Conservation (phyloP, 1,140 invertebrate genomes). For the Caenorhabditis remanei region DNA sequence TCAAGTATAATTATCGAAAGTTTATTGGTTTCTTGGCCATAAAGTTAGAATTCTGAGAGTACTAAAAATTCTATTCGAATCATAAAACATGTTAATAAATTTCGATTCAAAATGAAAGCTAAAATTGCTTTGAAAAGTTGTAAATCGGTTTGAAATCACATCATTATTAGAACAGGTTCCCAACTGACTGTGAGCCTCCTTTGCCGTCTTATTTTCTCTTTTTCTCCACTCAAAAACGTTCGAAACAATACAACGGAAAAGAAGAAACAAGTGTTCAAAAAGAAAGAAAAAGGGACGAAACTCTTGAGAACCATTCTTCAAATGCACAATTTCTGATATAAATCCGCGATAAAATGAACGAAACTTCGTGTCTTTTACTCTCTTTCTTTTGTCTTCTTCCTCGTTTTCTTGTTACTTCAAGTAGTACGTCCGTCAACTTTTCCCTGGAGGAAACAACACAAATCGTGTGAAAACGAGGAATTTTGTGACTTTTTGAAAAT, state of each 20-base stretch:
- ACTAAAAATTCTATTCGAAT: too few relatives aligned
- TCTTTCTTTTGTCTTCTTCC: constrained; percentile 4
- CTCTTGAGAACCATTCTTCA: background rate
- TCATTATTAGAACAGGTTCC: too few relatives aligned
- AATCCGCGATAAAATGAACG: constrained; percentile 39
- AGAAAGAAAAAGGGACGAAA: background rate
- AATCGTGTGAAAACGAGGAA: constrained; percentile 38
- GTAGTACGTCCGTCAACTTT: constrained; percentile 48
- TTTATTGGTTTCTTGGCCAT: too few relatives aligned
- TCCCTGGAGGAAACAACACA: constrained; percentile 50
- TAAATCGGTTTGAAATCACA: too few relatives aligned
- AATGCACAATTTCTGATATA: constrained; percentile 12
- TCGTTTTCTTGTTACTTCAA: constrained; percentile 6
- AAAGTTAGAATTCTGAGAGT: too few relatives aligned
- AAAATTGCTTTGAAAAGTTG: too few relatives aligned
- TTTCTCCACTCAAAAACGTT: background rate
- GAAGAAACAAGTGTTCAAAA: constrained; percentile 32
- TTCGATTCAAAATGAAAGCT: too few relatives aligned
- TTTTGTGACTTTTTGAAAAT: constrained; percentile 24
- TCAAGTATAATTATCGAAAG: too few relatives aligned
- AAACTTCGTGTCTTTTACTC: constrained; percentile 32
- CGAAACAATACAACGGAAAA: background rate
- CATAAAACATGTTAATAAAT: too few relatives aligned
- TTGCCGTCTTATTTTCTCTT: background rate
- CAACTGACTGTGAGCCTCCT: too few relatives aligned